phyloP scores from a whole-genome alignment of 92 coral and sea anemone genomes.

The Parazoanthus darwini region DNA sequence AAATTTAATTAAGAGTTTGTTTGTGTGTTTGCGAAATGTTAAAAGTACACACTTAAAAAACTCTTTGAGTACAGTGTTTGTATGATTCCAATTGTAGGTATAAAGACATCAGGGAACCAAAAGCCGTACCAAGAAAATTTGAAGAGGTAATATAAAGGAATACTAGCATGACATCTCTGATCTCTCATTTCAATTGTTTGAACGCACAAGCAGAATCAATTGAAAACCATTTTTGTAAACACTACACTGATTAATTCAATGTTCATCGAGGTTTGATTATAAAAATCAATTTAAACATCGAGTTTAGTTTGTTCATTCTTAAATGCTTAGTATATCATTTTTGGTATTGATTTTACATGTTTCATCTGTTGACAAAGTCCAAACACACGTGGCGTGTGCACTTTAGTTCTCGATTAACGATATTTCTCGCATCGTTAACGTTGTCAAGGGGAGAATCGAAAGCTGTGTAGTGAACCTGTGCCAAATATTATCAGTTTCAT shows the following conservation, averaged over 20 bases:
- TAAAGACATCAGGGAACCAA: slow-evolving; percentile 35
- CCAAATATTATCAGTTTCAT: too few species aligned
- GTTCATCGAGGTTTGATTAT: not conserved
- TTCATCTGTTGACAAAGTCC: too few species aligned
- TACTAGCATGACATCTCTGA: not conserved
- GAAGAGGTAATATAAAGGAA: slow-evolving; percentile 21
- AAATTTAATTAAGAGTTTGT: not conserved
- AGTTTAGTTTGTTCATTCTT: not conserved
- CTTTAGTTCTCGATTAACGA: too few species aligned
- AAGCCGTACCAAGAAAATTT: slow-evolving; percentile 28
- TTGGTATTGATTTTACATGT: too few species aligned
- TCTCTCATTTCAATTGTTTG: not conserved
- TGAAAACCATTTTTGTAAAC: not conserved
- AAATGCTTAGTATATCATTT: too few species aligned
- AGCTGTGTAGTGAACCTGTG: too few species aligned
- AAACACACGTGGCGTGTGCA: too few species aligned
- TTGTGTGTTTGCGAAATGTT: not conserved
- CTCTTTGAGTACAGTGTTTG: not conserved
- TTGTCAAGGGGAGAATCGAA: too few species aligned
- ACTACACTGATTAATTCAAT: not conserved
- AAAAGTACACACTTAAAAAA: not conserved
- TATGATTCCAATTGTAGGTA: slow-evolving; percentile 6
- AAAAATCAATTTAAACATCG: not conserved
- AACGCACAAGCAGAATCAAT: not conserved
- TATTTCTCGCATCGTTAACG: too few species aligned